A percentile compares a stretch with the other conserved stretches of the same genome.
Conservation (phyloP, 2,888 invertebrate species). For the Trichogramma dendrolimi region DNA sequence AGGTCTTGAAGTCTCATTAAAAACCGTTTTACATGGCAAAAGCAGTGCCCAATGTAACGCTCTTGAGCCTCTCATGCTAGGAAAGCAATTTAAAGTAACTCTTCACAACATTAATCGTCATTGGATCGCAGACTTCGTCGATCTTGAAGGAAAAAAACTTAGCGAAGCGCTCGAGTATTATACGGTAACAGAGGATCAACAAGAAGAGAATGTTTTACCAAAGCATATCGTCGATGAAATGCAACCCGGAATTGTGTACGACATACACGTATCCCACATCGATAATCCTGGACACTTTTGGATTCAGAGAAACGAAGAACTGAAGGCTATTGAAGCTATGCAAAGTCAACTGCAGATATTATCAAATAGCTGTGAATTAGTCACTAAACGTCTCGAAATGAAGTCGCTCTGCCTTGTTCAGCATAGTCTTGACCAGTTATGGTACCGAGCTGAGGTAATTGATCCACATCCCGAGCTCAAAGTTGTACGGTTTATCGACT, state of each 20-base stretch:
- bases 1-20: conserved; percentile 42
- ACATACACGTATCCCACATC: conserved; percentile 65
- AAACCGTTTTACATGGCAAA: conserved; percentile 45
- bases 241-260: conserved; percentile 38
- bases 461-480: conserved; percentile 73
- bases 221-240: conserved; percentile 22
- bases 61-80: conserved; percentile 38
- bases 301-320: conserved; percentile 62
- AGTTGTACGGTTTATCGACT: conserved; percentile 74
- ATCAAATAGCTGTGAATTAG: conserved; percentile 52
- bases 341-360: conserved; percentile 65
- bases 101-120: conserved; percentile 56
- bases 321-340: conserved; percentile 58
- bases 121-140: conserved; percentile 58
- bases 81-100: conserved; percentile 57
- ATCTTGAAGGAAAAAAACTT: conserved; percentile 54
- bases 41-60: conserved; percentile 51
- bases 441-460: conserved; percentile 89
- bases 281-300: conserved; percentile 75
- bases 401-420: conserved; percentile 71
- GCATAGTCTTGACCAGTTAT: conserved; percentile 77
- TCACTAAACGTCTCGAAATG: conserved; percentile 57
- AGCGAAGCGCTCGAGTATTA: conserved; percentile 53
- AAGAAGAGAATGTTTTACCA: conserved; percentile 40
- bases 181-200: conserved; percentile 26